A percentile compares a stretch with the other conserved stretches of the same genome.
Evolutionary conservation across 2,113 vertebrate species (phyloP).

Genomic region (Notechis scutatus): DNA sequence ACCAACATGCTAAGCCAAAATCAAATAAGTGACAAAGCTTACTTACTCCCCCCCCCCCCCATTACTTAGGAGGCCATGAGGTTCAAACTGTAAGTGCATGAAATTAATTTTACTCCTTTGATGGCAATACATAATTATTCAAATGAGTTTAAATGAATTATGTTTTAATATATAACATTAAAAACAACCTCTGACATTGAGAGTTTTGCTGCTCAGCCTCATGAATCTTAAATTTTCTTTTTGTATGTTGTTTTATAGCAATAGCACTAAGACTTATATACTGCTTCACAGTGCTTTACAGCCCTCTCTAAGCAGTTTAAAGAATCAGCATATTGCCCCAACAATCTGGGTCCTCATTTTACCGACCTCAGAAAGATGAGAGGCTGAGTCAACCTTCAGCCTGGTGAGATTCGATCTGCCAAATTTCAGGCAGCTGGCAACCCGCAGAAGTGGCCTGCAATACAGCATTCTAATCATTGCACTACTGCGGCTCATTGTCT

Average conservation of each 20-base stretch:
- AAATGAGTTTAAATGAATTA: not conserved
- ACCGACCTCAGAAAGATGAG: no score
- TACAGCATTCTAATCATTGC: no score
- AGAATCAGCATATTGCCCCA: no score
- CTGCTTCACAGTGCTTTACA: no score
- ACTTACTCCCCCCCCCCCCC: not conserved
- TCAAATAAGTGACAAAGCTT: not conserved
- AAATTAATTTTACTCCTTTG: not conserved
- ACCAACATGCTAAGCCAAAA: not conserved
- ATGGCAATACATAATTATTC: not conserved
- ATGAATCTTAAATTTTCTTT: not conserved
- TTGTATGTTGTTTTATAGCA: not conserved
- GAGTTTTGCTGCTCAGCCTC: not conserved
- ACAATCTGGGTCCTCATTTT: no score
- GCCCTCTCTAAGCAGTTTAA: no score
- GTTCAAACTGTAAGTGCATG: not conserved
- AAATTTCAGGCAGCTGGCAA: no score
- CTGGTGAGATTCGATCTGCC: no score
- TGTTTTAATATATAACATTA: not conserved
- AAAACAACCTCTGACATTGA: not conserved
- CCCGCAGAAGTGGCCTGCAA: no score
- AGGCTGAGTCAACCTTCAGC: no score
- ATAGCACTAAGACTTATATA: no score
- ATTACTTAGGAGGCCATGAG: not conserved
- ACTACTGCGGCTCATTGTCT: not conserved